Evolutionary conservation across 1,140 invertebrate species (phyloP), one percentile per base, ranked within the genome.

Genomic region (Zaprionus gabonicus): DNA sequence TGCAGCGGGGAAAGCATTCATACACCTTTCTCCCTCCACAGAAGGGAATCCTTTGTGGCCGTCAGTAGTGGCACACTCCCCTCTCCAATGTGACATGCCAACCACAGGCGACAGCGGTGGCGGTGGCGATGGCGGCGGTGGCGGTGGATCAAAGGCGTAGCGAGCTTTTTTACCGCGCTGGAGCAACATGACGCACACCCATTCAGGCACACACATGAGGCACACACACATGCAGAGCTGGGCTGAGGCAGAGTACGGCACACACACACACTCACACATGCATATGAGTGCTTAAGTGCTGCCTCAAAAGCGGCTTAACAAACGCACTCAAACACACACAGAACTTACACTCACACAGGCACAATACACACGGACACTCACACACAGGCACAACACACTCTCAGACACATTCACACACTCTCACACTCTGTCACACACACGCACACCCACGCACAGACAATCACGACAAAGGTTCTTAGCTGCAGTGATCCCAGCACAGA

Each of bases 261-360:
- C 7, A 71, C 72, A 51, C 65, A n/a, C 38, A 41, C 38, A 15
- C 38, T n/a, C 3, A 41, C 15, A 41, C 38, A 41, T 1, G 9
- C 12, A 23, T 23, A 49, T 67, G 73, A 69, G 70, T 64, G 63
- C 78, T 69, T 84, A 78, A 84, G 85, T 84, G 76, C 65, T 77
- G 70, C 82, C 85, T 73, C 82, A 81, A 90, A 88, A 85, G 85
- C 81, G 60, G 85, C 85, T 90, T 90, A 90, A 75, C 79, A 76
- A 69, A 76, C 72, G 65, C 62, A 76, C 38, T 66, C 63, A 57
- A 53, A 63, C 20, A 63, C 31, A 34, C 9, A 34, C 9, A 27
- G 4, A 27, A 27, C 6, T 3, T 4, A 27, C 27, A n/a, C 20
- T 20, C 28, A 63, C 51, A 67, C 20, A 36, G 13, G 12, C 28